Conservation (phyloP, 2,888 invertebrate species). For the Chrysina gloriosa region DNA sequence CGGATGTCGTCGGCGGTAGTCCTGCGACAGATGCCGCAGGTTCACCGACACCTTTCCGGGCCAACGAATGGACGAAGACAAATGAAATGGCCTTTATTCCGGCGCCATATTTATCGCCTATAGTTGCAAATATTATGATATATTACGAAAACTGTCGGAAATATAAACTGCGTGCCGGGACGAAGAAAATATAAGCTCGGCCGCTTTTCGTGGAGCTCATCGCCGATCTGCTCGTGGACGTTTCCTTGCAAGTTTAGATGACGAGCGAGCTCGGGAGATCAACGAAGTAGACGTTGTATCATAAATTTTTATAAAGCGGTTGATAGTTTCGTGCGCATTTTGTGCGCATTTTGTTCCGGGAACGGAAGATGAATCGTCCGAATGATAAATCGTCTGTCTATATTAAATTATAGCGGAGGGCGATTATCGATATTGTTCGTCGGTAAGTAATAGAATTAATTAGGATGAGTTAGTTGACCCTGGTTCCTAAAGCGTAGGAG, state of each 20-base stretch:
- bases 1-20: conserved; percentile 5
- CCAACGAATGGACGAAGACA: conserved; percentile 27
- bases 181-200: not conserved
- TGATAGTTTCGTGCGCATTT: conserved; percentile 9
- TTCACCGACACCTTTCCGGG: conserved; percentile 32
- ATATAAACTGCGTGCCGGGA: conserved; percentile 28
- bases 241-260: not conserved
- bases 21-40: conserved; percentile 22
- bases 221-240: not conserved
- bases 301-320: conserved; percentile 39
- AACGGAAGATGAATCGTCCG: conserved; percentile 21
- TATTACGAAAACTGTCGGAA: conserved; percentile 38
- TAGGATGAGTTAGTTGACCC: too few relatives aligned
- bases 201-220: not conserved
- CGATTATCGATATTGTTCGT: conserved; percentile 15
- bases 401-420: conserved; percentile 12
- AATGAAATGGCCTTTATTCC: conserved; percentile 30
- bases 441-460: too few relatives aligned
- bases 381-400: conserved; percentile 25
- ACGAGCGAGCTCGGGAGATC: not conserved
- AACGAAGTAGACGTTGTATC: not conserved
- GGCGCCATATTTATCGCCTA: conserved; percentile 29
- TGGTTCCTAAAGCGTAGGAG: too few relatives aligned
- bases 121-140: conserved; percentile 43
- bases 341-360: not conserved